Evolutionary conservation across 2,888 invertebrate genomes (phyloP).

Genomic region (Geophilus truncorum): DNA sequence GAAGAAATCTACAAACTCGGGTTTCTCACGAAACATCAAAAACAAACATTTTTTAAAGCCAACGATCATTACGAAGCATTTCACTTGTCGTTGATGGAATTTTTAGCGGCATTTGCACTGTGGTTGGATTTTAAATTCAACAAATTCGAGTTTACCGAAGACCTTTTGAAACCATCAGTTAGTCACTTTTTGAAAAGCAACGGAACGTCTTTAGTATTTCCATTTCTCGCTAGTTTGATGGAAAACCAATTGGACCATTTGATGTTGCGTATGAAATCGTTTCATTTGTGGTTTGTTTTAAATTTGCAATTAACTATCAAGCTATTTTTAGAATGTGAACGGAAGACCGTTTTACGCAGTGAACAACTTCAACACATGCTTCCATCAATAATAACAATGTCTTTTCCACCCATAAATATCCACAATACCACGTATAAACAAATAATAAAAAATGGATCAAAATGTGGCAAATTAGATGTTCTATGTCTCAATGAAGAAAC

Average conservation of each 20-base stretch:
- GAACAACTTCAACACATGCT: no score
- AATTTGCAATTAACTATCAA: neutral
- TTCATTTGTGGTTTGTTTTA: neutral
- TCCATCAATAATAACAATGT: no score
- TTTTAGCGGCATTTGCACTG: neutral
- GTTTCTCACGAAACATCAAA: neutral
- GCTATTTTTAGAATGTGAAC: no score
- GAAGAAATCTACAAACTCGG: neutral
- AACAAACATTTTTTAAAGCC: neutral
- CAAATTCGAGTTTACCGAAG: neutral
- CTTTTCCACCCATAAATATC: no score
- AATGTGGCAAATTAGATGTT: no score
- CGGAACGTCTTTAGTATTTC: neutral
- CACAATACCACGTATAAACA: no score
- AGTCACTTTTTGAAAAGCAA: neutral
- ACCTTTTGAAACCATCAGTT: neutral
- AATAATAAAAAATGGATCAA: no score
- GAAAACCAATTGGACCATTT: neutral
- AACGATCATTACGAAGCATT: neutral
- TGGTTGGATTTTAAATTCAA: neutral
- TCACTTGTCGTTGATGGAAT: neutral
- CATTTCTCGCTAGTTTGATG: neutral
- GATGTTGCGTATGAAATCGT: neutral
- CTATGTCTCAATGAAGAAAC: no score
- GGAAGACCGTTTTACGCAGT: no score